Base-by-base conservation (phyloP, 1,140 invertebrate genomes). In the Drosophila lowei region DNA sequence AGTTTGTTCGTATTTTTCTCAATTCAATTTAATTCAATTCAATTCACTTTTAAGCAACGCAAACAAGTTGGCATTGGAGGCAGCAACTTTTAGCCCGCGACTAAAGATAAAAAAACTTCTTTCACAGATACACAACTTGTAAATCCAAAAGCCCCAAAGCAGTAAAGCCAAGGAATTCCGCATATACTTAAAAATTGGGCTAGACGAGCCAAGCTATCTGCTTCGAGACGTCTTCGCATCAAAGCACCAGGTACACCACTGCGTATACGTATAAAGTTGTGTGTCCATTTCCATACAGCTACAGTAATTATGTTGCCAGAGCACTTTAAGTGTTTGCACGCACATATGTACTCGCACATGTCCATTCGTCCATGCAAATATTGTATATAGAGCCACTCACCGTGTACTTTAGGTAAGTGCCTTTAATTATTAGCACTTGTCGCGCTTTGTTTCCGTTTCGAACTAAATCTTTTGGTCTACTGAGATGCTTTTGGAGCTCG, bases 351-450 rank as follows among this genome's bases (percentile, higher is more conserved):
- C 7, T 9, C 8, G 28, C 8, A 30, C 7, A 30, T 9, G 8
- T 30, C 28, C 8, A 30, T 62, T 41, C 16, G 25, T 41, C 64
- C 48, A 62, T 53, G 34, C 57, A 38, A 38, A 38, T 38, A 38
- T 38, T 38, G 11, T 13, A 38, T 38, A 13, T 13, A 38, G 48
- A 2, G 48, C 52, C 73, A 75, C 78, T 78, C 79, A 86, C 83
- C 83, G 70, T 73, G 78, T 84, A 86, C 83, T 86, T 86, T 67
- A 70, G 70, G 66, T 78, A 63, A 76, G 74, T 75, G 67, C 75
- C 47, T 88, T 89, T 66, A 88, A 86, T 86, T 86, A 76, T 88
- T 86, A 79, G 83, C 83, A 84, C 79, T 84, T 52, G 57, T 72
- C 44, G 46, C 41, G 67, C 59, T 56, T 61, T 62, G 72, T 72